Evolutionary conservation across 1,140 invertebrate genomes (phyloP).

Genomic region (Ceratosolen solmsi): DNA sequence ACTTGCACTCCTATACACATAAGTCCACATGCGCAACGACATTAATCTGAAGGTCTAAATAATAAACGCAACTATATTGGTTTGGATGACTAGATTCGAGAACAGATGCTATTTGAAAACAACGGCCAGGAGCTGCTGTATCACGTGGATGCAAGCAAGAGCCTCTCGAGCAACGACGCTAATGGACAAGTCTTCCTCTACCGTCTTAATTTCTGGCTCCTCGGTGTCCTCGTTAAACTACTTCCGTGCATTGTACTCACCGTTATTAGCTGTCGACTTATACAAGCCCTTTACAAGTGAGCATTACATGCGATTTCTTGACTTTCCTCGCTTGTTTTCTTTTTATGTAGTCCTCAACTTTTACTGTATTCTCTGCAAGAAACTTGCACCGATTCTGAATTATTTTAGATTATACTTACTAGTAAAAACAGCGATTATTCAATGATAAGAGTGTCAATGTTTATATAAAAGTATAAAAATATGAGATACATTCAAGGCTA

Average conservation of each 20-base stretch:
- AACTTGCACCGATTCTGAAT: too few species aligned
- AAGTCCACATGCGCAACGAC: too few species aligned
- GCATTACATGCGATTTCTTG: neutral
- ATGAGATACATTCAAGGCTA: too few species aligned
- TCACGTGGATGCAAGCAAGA: constrained; percentile 56
- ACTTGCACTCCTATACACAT: too few species aligned
- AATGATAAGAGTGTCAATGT: too few species aligned
- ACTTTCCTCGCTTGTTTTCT: neutral
- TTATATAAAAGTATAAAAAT: too few species aligned
- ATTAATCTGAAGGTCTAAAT: too few species aligned
- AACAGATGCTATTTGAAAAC: constrained; percentile 55
- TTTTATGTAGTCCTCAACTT: too few species aligned
- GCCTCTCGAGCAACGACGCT: constrained; percentile 58
- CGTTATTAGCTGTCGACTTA: constrained; percentile 85
- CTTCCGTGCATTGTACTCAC: constrained; percentile 89
- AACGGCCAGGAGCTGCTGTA: constrained; percentile 58
- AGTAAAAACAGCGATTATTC: too few species aligned
- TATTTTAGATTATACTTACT: too few species aligned
- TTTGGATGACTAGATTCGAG: constrained; percentile 54
- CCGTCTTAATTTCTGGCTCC: constrained; percentile 90
- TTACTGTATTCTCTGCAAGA: too few species aligned
- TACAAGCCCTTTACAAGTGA: constrained; percentile 79
- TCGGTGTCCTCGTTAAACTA: constrained; percentile 88
- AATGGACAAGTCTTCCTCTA: constrained; percentile 73
- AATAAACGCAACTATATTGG: too few species aligned